Conservation (phyloP, 1,140 invertebrate species). For the Drosophila ambigua region DNA sequence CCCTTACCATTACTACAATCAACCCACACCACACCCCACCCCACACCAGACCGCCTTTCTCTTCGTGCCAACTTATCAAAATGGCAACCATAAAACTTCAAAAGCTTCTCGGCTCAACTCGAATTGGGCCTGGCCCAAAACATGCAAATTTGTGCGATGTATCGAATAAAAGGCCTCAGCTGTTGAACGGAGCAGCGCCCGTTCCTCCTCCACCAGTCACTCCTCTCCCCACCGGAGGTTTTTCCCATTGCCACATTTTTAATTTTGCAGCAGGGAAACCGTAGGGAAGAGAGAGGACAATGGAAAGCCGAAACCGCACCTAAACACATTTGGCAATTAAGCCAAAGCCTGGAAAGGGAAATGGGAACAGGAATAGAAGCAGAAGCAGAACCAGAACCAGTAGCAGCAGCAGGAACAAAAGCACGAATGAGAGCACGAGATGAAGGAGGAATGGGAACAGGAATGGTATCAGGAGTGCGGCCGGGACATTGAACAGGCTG, state of each 20-base stretch:
- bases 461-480: conserved; percentile 5
- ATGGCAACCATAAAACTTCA: conserved; percentile 72
- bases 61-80: conserved; percentile 46
- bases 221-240: conserved; percentile 3
- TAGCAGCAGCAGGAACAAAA: background rate
- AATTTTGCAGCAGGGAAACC: conserved; percentile 57
- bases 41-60: too few species aligned
- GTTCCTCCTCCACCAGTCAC: background rate
- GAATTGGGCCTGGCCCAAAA: conserved; percentile 47
- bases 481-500: conserved; percentile 74
- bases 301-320: conserved; percentile 76
- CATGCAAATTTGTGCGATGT: conserved; percentile 72
- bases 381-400: conserved; percentile 1
- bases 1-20: conserved; percentile 6
- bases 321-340: conserved; percentile 82
- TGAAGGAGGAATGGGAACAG: conserved; percentile 21
- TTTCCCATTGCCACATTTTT: conserved; percentile 55
- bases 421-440: background rate
- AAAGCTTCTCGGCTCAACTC: conserved; percentile 58
- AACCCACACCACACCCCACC: background rate
- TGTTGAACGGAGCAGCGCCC: conserved; percentile 26
- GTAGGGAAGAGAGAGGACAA: conserved; percentile 45
- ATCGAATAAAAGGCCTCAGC: conserved; percentile 55
- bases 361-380: conserved; percentile 27
- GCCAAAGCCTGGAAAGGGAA: conserved; percentile 44